These are phyloP conservation scores for Drosophila rhopaloa DNA, from an alignment of 1,140 invertebrate species.

Conservation along the genomic window DNA sequence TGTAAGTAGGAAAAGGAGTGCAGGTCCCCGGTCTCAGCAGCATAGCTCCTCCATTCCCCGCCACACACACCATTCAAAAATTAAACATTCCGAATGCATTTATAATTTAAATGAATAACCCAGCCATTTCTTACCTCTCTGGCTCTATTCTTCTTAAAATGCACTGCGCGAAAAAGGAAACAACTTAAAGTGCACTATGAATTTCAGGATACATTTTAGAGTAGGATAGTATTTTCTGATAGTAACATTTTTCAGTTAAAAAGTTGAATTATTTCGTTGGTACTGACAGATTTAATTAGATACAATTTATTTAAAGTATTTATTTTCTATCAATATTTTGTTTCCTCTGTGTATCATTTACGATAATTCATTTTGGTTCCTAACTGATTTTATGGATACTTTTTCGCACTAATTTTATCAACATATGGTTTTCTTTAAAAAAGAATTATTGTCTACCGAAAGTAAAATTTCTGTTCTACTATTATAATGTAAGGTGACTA, in stretches of 20 bases:
- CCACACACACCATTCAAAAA: constrained; percentile 76
- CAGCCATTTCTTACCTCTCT: constrained; percentile 58
- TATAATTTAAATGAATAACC: constrained; percentile 83
- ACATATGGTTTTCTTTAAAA: neutral
- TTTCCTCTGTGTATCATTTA: neutral
- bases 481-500: too few relatives aligned
- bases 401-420: neutral
- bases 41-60: constrained; percentile 32
- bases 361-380: neutral
- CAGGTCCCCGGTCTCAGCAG: constrained; percentile 35
- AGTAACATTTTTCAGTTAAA: too few relatives aligned
- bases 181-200: neutral
- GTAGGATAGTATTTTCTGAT: too few relatives aligned
- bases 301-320: too few relatives aligned
- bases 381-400: neutral
- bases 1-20: constrained; percentile 74
- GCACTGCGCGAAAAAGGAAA: constrained; percentile 14
- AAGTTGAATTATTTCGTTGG: too few relatives aligned
- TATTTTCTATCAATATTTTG: too few relatives aligned
- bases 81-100: constrained; percentile 83
- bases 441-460: neutral
- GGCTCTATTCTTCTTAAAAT: constrained; percentile 13
- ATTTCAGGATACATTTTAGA: too few relatives aligned
- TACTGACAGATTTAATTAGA: too few relatives aligned
- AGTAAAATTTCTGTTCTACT: neutral